Conservation (phyloP, 2,113 vertebrate species). For the Eretmochelys imbricata region DNA sequence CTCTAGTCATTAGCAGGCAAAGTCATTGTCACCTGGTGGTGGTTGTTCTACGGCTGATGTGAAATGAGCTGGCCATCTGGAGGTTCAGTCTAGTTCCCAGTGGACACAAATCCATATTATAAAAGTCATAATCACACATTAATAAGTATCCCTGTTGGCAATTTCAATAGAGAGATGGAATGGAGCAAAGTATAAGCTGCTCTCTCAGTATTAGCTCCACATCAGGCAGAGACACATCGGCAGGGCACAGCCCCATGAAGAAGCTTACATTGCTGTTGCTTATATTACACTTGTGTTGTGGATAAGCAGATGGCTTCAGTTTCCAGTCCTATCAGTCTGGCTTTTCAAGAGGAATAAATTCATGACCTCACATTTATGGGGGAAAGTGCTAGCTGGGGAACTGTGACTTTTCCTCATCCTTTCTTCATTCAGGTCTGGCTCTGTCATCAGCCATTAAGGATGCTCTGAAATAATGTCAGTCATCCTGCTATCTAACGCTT, state of each 20-base stretch:
- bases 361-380: neutral
- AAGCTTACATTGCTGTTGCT: neutral
- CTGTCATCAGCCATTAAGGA: slow-evolving; percentile 10
- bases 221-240: neutral
- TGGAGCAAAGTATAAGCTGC: fast-evolving
- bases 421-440: neutral
- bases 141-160: neutral
- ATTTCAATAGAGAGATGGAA: neutral
- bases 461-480: neutral
- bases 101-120: neutral
- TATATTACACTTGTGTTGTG: neutral
- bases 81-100: neutral
- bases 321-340: neutral
- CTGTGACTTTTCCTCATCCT: slow-evolving; percentile 1
- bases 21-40: neutral
- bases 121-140: neutral
- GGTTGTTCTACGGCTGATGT: fast-evolving
- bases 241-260: neutral
- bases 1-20: neutral
- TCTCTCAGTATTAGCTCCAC: neutral
- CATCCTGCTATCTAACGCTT: slow-evolving; percentile 25
- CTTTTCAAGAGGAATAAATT: neutral
- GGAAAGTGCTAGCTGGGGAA: slow-evolving; percentile 5
- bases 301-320: neutral
- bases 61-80: neutral